phyloP scores from a whole-genome alignment of 2,888 invertebrate species.

The Eudemis profundana region DNA sequence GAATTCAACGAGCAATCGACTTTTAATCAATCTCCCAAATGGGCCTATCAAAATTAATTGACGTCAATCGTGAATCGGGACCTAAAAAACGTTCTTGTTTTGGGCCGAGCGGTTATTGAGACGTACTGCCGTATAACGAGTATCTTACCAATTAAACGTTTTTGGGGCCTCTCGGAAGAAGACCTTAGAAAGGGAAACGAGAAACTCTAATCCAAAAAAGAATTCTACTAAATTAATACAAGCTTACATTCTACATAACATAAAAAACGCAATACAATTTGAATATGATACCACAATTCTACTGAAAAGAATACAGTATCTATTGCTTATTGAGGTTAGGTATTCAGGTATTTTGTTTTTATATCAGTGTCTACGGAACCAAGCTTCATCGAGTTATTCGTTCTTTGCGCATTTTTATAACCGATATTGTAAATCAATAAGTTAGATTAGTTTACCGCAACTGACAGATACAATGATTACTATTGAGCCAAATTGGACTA shows the following conservation, averaged over 20 bases:
- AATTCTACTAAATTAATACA: too few relatives aligned
- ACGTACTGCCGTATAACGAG: conserved; percentile 50
- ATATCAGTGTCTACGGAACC: conserved; percentile 40
- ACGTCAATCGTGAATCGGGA: conserved; percentile 66
- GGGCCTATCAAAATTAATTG: conserved; percentile 79
- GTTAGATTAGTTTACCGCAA: conserved; percentile 34
- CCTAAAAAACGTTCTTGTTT: conserved; percentile 59
- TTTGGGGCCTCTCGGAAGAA: conserved; percentile 41
- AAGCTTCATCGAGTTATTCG: not conserved
- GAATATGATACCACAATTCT: not conserved
- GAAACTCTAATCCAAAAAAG: not conserved
- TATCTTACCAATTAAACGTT: conserved; percentile 52
- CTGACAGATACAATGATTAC: conserved; percentile 41
- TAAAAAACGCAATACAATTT: not conserved
- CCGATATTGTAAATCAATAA: conserved; percentile 42
- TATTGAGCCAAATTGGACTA: conserved; percentile 39
- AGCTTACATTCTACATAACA: too few relatives aligned
- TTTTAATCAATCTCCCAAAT: conserved; percentile 77
- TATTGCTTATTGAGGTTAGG: too few relatives aligned
- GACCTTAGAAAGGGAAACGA: conserved; percentile 1
- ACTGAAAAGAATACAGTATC: too few relatives aligned
- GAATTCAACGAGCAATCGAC: conserved; percentile 57
- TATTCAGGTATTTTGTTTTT: too few relatives aligned
- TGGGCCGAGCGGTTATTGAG: conserved; percentile 53
- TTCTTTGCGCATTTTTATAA: conserved; percentile 12